Conservation (phyloP, 2,888 invertebrate species). For the Eucera pruinosa region DNA sequence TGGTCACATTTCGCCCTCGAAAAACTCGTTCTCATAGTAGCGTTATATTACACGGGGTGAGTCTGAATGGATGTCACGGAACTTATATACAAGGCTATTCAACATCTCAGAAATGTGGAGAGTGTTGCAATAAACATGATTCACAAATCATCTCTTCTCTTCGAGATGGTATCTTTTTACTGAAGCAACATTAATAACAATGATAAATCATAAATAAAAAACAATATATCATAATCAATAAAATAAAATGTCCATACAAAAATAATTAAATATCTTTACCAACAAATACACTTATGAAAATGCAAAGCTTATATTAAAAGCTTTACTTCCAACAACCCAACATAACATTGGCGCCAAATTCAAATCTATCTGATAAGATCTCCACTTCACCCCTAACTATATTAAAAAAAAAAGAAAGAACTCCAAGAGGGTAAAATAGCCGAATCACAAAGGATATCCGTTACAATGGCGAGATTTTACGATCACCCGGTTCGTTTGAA, state of each 20-base stretch:
- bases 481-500: conserved; percentile 35
- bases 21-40: conserved; percentile 6
- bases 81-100: conserved; percentile 19
- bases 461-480: conserved; percentile 23
- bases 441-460: conserved; percentile 7
- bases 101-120: not conserved
- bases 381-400: not conserved
- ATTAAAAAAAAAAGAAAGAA: too few species aligned
- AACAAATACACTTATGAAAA: too few species aligned
- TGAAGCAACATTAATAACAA: too few species aligned
- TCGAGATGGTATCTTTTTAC: too few species aligned
- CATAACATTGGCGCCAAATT: not conserved
- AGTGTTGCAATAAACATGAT: not conserved
- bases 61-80: conserved; percentile 7
- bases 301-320: too few species aligned
- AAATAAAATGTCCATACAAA: too few species aligned
- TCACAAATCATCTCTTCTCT: not conserved
- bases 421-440: not conserved
- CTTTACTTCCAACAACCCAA: too few species aligned
- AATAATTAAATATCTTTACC: too few species aligned
- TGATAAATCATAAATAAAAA: too few species aligned
- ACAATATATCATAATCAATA: too few species aligned
- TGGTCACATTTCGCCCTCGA: conserved; percentile 6
- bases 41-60: conserved; percentile 18
- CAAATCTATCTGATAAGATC: not conserved